A percentile compares a stretch with the other conserved stretches of the same genome.
Evolutionary conservation across 1,140 invertebrate species (phyloP).

Genomic region (Tetramorium parvispinum): DNA sequence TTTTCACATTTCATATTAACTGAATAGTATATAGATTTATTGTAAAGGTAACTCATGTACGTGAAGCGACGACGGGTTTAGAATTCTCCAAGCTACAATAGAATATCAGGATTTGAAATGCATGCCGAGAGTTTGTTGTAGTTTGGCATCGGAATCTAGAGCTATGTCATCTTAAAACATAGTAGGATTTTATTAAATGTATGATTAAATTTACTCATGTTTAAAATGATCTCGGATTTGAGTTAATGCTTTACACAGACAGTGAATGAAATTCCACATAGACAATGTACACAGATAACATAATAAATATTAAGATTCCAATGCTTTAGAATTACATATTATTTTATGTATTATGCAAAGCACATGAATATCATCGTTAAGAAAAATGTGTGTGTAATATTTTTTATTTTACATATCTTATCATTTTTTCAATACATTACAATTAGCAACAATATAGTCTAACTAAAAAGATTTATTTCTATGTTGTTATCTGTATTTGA

Average conservation of each 20-base stretch:
- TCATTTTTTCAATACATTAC: neutral
- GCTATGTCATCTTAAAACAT: conserved; percentile 9
- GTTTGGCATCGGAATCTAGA: neutral
- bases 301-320: neutral
- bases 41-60: neutral
- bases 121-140: neutral
- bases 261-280: neutral
- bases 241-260: neutral
- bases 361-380: neutral
- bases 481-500: neutral
- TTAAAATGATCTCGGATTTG: neutral
- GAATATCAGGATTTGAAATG: neutral
- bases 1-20: neutral
- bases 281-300: neutral
- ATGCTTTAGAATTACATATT: neutral
- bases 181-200: neutral
- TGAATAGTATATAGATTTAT: neutral
- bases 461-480: neutral
- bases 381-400: no score
- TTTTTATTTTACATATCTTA: neutral
- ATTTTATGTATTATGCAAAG: neutral
- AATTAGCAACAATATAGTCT: neutral
- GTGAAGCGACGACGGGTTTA: neutral
- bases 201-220: conserved; percentile 8
- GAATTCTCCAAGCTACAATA: conserved; percentile 27